Evolutionary conservation across 2,797 vertebrate genomes (phyloP).

Genomic region (Chloroceryle inda): DNA sequence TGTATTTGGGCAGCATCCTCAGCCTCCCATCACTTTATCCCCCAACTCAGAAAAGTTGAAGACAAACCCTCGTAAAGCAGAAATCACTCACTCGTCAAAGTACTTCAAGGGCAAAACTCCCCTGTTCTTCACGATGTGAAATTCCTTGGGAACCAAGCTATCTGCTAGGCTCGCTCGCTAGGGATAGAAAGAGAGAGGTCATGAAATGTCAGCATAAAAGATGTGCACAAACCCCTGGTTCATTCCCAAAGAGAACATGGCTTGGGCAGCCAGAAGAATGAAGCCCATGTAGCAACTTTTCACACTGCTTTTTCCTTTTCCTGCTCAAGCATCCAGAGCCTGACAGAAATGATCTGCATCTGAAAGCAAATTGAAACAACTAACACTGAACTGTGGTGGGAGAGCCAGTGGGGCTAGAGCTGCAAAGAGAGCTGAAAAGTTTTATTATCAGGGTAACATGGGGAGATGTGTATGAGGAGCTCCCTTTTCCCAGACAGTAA

Average conservation of each 20-base stretch:
- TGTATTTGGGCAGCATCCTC: not conserved
- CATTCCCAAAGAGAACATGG: not conserved
- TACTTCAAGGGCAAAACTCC: constrained; percentile 86
- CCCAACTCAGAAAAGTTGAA: not conserved
- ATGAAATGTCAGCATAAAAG: not conserved
- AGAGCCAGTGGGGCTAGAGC: not conserved
- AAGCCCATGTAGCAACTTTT: not conserved
- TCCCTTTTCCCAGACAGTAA: not conserved
- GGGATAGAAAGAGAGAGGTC: not conserved
- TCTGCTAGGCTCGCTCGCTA: constrained; percentile 76
- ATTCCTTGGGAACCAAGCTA: constrained; percentile 89
- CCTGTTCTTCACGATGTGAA: constrained; percentile 88
- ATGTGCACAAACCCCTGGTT: not conserved
- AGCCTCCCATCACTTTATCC: not conserved
- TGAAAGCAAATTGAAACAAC: not conserved
- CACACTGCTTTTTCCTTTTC: not conserved
- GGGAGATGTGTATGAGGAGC: rapidly evolving
- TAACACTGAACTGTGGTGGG: not conserved
- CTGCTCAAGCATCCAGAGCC: not conserved
- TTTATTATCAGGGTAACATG: not conserved
- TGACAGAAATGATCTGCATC: rapidly evolving
- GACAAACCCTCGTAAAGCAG: not conserved
- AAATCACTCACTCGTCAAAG: constrained; percentile 88
- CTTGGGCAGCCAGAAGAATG: not conserved
- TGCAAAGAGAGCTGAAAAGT: rapidly evolving